Evolutionary conservation across 2,888 invertebrate species (phyloP), one percentile per base, ranked within the genome.

Genomic region (Drosophila mimica): DNA sequence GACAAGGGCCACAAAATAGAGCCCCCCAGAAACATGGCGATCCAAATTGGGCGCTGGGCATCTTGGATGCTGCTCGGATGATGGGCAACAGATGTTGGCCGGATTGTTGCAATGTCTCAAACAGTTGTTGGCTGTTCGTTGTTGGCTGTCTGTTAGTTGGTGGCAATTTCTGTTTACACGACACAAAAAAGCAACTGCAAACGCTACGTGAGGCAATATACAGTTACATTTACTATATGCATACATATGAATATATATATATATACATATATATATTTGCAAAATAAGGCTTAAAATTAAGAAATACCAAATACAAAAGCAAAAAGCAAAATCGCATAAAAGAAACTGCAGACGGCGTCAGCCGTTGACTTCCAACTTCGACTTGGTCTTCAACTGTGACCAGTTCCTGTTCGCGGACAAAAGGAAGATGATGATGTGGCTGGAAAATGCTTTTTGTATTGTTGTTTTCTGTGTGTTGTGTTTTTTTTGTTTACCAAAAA

Each of bases 321-420:
- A 70, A 79, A 63, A 66, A 65, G n/a, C 66, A 62, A 51, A 64
- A 48, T 58, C 59, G 62, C 75, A 70, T 71, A 71, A 82, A 88
- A 85, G 83, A 82, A 88, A 88, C 76, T 79, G 69, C 66, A 80
- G 54, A 51, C 49, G 60, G 56, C 70, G 59, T 48, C 73, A 66
- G 46, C 36, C 48, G 65, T 61, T 52, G 53, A 28, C 52, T 66
- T 66, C 40, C 43, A 54, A 33, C 48, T 63, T 66, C 68, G 74
- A 48, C 51, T 74, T 67, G 70, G 71, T 68, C 72, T 79, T 75
- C 56, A 76, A 72, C 80, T 79, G 79, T 82, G 73, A 81, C 86
- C 88, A 84, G 88, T 88, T 85, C 89, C 89, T 88, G 87, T 70
- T 88, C 79, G 74, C 77, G 86, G 82, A 85, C 85, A 88, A 85